Evolutionary conservation across 2,888 invertebrate genomes (phyloP).

Genomic region (Hetaerina titia): DNA sequence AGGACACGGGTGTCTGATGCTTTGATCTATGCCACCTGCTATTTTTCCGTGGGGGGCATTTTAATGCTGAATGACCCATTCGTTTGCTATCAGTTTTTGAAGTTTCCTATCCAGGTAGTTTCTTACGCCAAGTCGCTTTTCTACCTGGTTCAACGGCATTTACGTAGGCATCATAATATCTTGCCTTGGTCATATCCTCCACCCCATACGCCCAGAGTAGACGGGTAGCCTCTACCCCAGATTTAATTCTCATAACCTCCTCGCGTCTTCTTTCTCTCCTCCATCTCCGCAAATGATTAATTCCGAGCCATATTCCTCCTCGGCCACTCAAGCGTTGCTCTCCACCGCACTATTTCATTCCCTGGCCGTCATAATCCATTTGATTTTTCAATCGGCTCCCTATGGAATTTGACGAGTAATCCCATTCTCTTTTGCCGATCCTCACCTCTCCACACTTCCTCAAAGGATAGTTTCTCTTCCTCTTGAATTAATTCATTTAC

Average conservation of each 20-base stretch:
- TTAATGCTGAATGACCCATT: no score
- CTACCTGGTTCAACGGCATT: neutral
- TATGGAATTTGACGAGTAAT: neutral
- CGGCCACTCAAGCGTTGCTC: neutral
- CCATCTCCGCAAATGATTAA: conserved; percentile 21
- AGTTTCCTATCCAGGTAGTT: neutral
- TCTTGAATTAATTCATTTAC: neutral
- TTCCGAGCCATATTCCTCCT: neutral
- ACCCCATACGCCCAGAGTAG: neutral
- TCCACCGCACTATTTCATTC: neutral
- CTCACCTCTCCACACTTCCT: neutral
- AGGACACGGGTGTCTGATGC: no score
- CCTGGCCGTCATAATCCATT: neutral
- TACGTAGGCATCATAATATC: neutral
- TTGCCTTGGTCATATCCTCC: neutral
- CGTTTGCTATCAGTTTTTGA: no score
- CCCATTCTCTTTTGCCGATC: neutral
- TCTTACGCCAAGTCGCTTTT: neutral
- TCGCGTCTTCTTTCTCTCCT: neutral
- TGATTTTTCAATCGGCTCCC: no score
- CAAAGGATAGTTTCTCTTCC: neutral
- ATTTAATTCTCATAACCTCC: neutral
- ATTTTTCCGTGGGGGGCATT: no score
- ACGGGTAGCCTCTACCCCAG: neutral
- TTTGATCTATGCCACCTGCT: no score